These are phyloP conservation scores for Gadopsis marmoratus DNA, from an alignment of 2,797 vertebrate species.

Conservation along the genomic window DNA sequence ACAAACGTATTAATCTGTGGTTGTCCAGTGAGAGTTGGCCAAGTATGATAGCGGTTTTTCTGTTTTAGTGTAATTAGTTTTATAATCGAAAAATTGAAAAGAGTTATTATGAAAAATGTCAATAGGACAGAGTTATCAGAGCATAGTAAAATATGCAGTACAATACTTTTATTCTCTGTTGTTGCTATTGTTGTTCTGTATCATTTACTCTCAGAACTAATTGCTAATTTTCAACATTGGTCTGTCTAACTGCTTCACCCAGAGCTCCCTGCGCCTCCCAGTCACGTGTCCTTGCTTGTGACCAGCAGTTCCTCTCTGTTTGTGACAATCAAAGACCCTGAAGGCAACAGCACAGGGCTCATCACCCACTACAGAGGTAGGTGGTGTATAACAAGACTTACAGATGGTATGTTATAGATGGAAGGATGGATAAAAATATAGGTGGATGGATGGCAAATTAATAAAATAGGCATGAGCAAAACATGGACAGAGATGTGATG, in stretches of 20 bases:
- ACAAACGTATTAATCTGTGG: background rate
- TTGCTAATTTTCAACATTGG: background rate
- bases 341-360: slow-evolving; percentile 64
- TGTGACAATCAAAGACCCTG: slow-evolving; percentile 81
- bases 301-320: slow-evolving; percentile 79
- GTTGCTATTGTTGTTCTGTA: background rate
- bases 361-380: slow-evolving; percentile 84
- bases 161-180: background rate
- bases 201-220: background rate
- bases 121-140: background rate
- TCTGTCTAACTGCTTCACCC: slow-evolving; percentile 35
- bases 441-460: background rate
- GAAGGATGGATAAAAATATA: background rate
- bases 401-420: background rate
- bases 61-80: background rate
- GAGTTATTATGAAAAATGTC: background rate
- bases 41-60: background rate
- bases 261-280: slow-evolving; percentile 81
- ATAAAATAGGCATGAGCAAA: slow-evolving; percentile 12
- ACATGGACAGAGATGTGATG: background rate
- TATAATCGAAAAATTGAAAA: background rate
- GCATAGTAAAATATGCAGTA: too few relatives aligned
- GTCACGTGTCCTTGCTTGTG: slow-evolving; percentile 79
- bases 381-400: slow-evolving; percentile 11
- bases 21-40: background rate